Evolutionary conservation across 2,113 vertebrate genomes (phyloP).

Genomic region (Pongo abelii): DNA sequence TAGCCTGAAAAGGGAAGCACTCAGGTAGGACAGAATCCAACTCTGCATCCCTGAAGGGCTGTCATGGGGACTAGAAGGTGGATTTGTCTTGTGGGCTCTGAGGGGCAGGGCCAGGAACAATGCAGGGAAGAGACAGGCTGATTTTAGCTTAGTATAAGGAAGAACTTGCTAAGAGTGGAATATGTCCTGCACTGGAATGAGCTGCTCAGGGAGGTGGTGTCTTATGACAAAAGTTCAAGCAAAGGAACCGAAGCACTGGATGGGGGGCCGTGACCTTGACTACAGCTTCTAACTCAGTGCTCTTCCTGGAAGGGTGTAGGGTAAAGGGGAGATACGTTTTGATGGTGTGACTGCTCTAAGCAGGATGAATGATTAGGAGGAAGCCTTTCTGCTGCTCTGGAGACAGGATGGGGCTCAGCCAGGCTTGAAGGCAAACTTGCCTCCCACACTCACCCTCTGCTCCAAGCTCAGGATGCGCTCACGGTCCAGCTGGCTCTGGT

Average conservation of each 20-base stretch:
- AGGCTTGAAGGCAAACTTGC: background rate
- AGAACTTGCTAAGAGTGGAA: background rate
- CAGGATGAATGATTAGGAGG: background rate
- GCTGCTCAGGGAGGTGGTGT: background rate
- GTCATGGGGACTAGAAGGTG: background rate
- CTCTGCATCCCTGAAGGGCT: background rate
- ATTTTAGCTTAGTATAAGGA: background rate
- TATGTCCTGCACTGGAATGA: background rate
- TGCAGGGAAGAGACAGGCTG: background rate
- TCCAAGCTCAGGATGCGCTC: slow-evolving; percentile 85
- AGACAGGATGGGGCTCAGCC: background rate
- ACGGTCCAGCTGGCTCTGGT: slow-evolving; percentile 84
- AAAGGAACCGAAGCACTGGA: background rate
- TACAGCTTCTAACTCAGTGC: background rate
- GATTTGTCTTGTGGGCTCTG: background rate
- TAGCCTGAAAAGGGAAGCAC: background rate
- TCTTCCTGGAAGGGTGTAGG: background rate
- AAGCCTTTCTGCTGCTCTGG: background rate
- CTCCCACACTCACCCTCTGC: slow-evolving; percentile 80
- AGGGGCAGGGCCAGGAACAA: background rate
- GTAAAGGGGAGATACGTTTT: background rate
- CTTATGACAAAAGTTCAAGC: background rate
- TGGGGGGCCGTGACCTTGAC: background rate
- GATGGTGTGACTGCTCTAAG: background rate
- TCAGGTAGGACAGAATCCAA: background rate